Conservation (phyloP, 2,888 invertebrate genomes). For the Thera britannica region DNA sequence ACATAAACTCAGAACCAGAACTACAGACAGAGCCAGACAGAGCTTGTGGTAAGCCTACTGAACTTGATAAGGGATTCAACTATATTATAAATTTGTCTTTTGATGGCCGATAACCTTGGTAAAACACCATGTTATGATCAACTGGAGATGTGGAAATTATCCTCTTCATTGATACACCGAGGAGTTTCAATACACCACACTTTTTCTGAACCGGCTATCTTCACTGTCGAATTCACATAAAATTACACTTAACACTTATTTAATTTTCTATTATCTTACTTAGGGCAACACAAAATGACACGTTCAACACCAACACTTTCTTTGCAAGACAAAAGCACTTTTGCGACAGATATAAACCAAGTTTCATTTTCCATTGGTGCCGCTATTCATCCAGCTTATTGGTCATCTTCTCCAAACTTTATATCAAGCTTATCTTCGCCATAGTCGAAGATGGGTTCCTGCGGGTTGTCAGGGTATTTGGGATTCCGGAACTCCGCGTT, state of each 20-base stretch:
- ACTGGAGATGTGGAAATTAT: not conserved
- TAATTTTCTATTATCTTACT: slow-evolving; percentile 2
- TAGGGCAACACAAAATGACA: slow-evolving; percentile 5
- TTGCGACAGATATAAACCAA: not conserved
- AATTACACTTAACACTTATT: not conserved
- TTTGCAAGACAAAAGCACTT: not conserved
- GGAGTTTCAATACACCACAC: not conserved
- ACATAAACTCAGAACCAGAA: no score
- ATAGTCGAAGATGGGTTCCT: slow-evolving; percentile 50
- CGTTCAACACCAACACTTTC: not conserved
- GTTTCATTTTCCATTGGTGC: not conserved
- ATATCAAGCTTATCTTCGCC: slow-evolving; percentile 41
- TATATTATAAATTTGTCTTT: no score
- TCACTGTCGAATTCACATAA: not conserved
- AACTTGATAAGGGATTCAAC: no score
- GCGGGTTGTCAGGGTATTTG: slow-evolving; percentile 27
- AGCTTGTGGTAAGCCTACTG: no score
- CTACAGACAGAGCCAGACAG: no score
- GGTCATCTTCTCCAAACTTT: slow-evolving; percentile 41
- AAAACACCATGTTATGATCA: not conserved
- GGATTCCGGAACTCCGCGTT: slow-evolving; percentile 50
- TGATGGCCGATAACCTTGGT: not conserved
- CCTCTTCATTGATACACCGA: not conserved
- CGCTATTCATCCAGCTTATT: slow-evolving; percentile 3
- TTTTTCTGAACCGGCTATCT: not conserved